Evolutionary conservation across 2,113 vertebrate genomes (phyloP), one percentile per base, ranked within the genome.

Genomic region (Salminus brasiliensis): DNA sequence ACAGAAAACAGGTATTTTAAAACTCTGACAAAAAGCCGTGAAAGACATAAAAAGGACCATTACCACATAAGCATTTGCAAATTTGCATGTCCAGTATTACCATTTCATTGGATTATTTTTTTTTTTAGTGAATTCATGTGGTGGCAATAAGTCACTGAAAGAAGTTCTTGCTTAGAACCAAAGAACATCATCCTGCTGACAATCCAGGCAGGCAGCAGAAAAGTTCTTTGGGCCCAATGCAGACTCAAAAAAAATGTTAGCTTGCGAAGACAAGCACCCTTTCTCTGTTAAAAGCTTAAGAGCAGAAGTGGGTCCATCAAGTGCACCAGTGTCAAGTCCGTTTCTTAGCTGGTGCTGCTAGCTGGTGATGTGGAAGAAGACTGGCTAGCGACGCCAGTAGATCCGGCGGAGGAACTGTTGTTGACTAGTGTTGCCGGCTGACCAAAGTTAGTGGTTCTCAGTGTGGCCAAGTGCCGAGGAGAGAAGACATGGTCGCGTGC

Each of bases 401-500:
- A 86, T 73, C 88, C 36, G 49, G 80, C 74, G 67, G 85, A 79
- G 53, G 86, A 87, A 69, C 90, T 89, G 1, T 90, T 92, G 86
- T 84, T 91, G 85, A 90, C 79, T 15, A 92, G 87, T 0, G 90
- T 82, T 0, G 88, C 76, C 0, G 89, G 92, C 84, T 94, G 93
- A 86, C 93, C 93, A 88, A 93, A 94, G 91, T 93, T 93, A 88
- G 92, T 93, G 90, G 91, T 92, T 90, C 90, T 91, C 83, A 97
- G 90, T 70, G 93, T 95, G 78, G 95, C 94, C 75, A 97, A 90
- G 65, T 97, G 96, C 71, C 92, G 93, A 0, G 92, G 90, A 18
- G 95, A 96, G 87, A 97, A 97, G 86, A 97, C 95, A 21, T 97
- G 96, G 81, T 94, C 93, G 55, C 95, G 93, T 9, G 94, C 96